Evolutionary conservation across 2,888 invertebrate species (phyloP).

Genomic region (Sicus ferrugineus): DNA sequence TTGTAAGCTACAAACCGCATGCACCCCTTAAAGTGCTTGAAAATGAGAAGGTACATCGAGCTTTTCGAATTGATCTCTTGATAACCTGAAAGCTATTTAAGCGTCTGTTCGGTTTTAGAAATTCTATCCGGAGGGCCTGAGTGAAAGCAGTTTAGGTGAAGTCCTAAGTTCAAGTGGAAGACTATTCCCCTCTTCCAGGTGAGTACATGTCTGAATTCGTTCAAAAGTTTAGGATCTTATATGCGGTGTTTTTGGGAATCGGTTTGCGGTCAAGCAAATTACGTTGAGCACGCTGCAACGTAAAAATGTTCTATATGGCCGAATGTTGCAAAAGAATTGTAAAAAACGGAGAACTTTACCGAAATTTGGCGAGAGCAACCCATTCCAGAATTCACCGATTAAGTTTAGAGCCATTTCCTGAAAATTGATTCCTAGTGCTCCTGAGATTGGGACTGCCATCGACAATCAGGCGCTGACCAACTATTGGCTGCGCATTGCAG

Average conservation of each 20-base stretch:
- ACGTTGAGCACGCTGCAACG: too few relatives aligned
- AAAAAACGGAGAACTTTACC: too few relatives aligned
- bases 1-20: slow-evolving; percentile 11
- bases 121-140: slow-evolving; percentile 4
- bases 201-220: neutral
- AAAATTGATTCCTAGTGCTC: neutral
- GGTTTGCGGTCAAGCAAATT: too few relatives aligned
- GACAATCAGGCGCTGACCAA: neutral
- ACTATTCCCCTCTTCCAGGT: slow-evolving; percentile 11
- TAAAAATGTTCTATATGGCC: too few relatives aligned
- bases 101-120: neutral
- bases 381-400: too few relatives aligned
- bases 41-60: neutral
- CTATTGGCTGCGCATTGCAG: slow-evolving; percentile 28
- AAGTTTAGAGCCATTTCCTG: too few relatives aligned
- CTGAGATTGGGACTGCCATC: neutral
- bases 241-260: too few relatives aligned
- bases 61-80: neutral
- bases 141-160: neutral
- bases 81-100: too few relatives aligned
- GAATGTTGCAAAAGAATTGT: neutral
- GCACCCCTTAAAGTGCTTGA: neutral
- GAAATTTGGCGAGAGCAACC: too few relatives aligned
- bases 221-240: too few relatives aligned
- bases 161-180: neutral